Evolutionary conservation across 2,797 vertebrate species (phyloP).

Genomic region (Micrastur ruficollis): DNA sequence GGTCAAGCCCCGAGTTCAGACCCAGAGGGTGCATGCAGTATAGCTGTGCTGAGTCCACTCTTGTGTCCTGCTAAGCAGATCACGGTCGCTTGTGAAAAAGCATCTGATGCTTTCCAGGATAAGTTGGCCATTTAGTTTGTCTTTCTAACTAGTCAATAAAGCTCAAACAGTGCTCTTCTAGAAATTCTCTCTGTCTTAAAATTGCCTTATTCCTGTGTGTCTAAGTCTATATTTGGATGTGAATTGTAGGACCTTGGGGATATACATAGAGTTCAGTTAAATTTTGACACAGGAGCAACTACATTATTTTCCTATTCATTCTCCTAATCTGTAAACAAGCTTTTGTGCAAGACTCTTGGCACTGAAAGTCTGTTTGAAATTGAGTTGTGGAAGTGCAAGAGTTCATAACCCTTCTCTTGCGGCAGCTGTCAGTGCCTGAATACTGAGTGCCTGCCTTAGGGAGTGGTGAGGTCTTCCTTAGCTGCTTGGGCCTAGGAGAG

Average conservation of each 20-base stretch:
- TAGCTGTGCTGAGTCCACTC: background rate
- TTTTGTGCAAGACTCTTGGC: conserved; percentile 38
- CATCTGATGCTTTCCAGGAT: conserved; percentile 27
- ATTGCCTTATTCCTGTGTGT: background rate
- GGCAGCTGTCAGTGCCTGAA: background rate
- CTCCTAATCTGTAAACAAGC: conserved; percentile 36
- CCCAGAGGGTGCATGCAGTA: background rate
- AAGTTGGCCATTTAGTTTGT: background rate
- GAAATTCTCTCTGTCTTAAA: background rate
- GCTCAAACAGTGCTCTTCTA: background rate
- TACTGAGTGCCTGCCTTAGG: background rate
- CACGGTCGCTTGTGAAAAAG: background rate
- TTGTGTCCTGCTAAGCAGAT: background rate
- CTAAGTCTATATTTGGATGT: background rate
- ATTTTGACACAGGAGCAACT: conserved; percentile 24
- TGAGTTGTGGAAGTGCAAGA: conserved; percentile 37
- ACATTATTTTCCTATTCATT: conserved; percentile 30
- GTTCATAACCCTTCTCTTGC: conserved; percentile 43
- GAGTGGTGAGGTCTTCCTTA: background rate
- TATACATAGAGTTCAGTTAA: background rate
- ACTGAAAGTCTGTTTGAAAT: conserved; percentile 6
- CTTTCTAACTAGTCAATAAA: conserved; percentile 8
- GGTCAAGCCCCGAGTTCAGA: background rate
- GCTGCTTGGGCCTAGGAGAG: background rate
- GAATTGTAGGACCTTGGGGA: background rate